Evolutionary conservation across 2,113 vertebrate genomes (phyloP).

Genomic region (Boleophthalmus pectinirostris): DNA sequence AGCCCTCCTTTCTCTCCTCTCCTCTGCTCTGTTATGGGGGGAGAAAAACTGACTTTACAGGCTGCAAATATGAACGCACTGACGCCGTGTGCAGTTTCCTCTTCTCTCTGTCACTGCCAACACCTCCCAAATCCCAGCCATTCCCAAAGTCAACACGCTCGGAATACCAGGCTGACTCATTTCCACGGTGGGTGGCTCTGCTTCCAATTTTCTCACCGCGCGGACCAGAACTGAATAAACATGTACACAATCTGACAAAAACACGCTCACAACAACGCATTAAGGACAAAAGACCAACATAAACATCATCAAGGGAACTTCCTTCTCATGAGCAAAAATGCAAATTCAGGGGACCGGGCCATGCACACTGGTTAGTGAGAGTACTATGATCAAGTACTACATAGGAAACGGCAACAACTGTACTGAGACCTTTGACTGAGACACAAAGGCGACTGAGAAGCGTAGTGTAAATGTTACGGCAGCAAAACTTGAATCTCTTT

Average conservation of each 20-base stretch:
- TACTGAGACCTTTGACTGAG: too few species aligned
- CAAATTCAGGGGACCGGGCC: neutral
- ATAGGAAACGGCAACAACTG: too few species aligned
- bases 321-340: neutral
- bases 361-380: too few species aligned
- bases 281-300: neutral
- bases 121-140: slow-evolving; percentile 38
- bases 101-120: slow-evolving; percentile 27
- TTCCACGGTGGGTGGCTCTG: slow-evolving; percentile 78
- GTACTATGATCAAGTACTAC: too few species aligned
- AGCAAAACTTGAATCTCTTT: too few species aligned
- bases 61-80: slow-evolving; percentile 45
- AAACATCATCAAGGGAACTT: neutral
- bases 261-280: slow-evolving; percentile 35
- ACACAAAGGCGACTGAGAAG: too few species aligned
- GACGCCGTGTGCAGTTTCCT: slow-evolving; percentile 26
- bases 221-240: slow-evolving; percentile 48
- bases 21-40: neutral
- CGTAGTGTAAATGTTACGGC: too few species aligned
- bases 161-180: slow-evolving; percentile 70
- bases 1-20: neutral
- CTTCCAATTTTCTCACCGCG: slow-evolving; percentile 79
- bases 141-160: slow-evolving; percentile 70
- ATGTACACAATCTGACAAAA: slow-evolving; percentile 56
- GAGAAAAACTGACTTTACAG: slow-evolving; percentile 13